Conservation (phyloP, 1,140 invertebrate species). For the Vanessa tameamea region DNA sequence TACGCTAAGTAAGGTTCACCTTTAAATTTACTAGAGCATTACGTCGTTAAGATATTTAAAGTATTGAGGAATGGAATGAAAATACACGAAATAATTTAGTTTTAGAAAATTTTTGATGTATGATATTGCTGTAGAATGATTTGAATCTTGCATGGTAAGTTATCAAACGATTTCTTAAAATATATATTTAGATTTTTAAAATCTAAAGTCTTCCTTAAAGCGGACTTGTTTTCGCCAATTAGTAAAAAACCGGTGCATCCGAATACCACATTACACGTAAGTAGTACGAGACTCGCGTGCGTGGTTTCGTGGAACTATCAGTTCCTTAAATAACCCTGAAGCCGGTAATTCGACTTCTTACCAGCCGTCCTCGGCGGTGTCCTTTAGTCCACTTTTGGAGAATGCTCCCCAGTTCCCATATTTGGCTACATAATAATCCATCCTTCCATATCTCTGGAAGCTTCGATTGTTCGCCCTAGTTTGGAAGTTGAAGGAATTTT, state of each 20-base stretch:
- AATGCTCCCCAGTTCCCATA: constrained; percentile 63
- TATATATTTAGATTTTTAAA: not conserved
- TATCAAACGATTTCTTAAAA: not conserved
- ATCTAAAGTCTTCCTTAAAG: not conserved
- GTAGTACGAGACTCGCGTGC: constrained; percentile 60
- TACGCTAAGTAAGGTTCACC: too few relatives aligned
- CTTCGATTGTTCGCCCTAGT: constrained; percentile 70
- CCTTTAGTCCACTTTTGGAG: constrained; percentile 66
- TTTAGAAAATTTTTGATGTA: too few relatives aligned
- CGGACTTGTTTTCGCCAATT: constrained; percentile 45
- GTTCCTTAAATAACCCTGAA: constrained; percentile 68
- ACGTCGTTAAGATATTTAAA: too few relatives aligned
- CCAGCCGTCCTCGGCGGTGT: constrained; percentile 69
- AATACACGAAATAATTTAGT: too few relatives aligned
- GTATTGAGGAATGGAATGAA: too few relatives aligned
- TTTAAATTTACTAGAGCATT: too few relatives aligned
- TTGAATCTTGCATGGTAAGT: not conserved
- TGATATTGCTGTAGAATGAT: too few relatives aligned
- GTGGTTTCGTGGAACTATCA: constrained; percentile 68
- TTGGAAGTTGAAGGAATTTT: constrained; percentile 67
- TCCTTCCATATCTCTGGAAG: constrained; percentile 52
- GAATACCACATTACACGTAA: constrained; percentile 51
- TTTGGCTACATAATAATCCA: constrained; percentile 70
- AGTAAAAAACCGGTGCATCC: constrained; percentile 53
- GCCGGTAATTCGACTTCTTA: constrained; percentile 63